Conservation (phyloP, 1,140 invertebrate species). For the Drosophila pruinosa region DNA sequence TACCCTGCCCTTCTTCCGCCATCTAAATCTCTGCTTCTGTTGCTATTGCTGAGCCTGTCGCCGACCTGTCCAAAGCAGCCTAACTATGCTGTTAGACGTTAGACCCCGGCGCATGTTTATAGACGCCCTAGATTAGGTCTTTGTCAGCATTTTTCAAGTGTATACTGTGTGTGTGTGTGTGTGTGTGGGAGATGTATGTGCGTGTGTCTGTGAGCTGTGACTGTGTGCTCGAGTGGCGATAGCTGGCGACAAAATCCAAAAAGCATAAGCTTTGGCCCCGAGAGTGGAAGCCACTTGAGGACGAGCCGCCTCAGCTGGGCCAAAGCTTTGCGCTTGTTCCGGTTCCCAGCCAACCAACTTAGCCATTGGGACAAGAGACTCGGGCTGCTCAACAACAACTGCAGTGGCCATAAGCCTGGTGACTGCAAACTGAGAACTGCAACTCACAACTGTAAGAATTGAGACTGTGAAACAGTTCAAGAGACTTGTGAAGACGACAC, state of each 20-base stretch:
- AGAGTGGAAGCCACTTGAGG: conserved; percentile 60
- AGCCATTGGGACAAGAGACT: conserved; percentile 5
- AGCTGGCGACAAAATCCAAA: conserved; percentile 69
- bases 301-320: conserved; percentile 39
- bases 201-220: conserved; percentile 1
- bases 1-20: no score
- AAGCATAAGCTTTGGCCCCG: conserved; percentile 71
- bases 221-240: conserved; percentile 75
- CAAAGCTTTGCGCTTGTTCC: conserved; percentile 39
- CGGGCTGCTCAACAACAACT: conserved; percentile 31
- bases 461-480: background rate
- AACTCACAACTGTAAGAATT: background rate
- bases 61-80: conserved; percentile 71
- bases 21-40: no score
- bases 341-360: conserved; percentile 31
- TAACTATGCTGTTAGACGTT: conserved; percentile 68
- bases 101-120: conserved; percentile 66
- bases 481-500: conserved; percentile 3
- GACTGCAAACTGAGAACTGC: background rate
- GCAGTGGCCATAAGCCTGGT: conserved; percentile 1
- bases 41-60: conserved; percentile 21
- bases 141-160: conserved; percentile 78
- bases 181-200: conserved; percentile 7
- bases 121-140: conserved; percentile 80
- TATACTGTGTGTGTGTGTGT: conserved; percentile 36